A percentile compares a stretch with the other conserved stretches of the same genome.
phyloP scores from a whole-genome alignment of 2,113 vertebrate species.

The Ctenodactylus gundi region DNA sequence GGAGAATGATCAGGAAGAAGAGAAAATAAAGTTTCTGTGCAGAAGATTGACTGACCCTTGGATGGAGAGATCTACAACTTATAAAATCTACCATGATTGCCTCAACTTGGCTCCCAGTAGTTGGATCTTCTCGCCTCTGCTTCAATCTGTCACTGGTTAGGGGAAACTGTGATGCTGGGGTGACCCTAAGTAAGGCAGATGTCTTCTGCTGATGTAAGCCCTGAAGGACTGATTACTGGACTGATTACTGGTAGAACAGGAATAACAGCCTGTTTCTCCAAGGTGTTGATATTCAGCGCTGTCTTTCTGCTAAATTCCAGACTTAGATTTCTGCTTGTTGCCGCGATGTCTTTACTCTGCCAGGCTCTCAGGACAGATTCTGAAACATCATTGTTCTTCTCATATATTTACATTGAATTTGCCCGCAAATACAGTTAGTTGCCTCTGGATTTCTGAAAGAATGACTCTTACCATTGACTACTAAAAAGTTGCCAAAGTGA shows the following conservation, averaged over 20 bases:
- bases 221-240: not conserved
- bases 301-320: not conserved
- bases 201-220: not conserved
- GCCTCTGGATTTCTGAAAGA: not conserved
- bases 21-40: not conserved
- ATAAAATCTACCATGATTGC: no score
- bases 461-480: not conserved
- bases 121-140: rapidly evolving
- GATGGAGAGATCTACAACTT: not conserved
- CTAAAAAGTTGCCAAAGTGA: not conserved
- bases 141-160: not conserved
- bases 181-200: not conserved
- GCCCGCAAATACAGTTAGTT: not conserved
- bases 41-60: not conserved
- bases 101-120: not conserved
- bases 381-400: not conserved
- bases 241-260: not conserved
- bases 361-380: not conserved
- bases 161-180: not conserved
- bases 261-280: rapidly evolving
- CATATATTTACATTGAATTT: not conserved
- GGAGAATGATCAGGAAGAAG: not conserved
- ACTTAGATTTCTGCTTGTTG: not conserved
- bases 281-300: not conserved
- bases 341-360: not conserved